Evolutionary conservation across 1,140 invertebrate species (phyloP).

Genomic region (Drosophila pseudoobscura): DNA sequence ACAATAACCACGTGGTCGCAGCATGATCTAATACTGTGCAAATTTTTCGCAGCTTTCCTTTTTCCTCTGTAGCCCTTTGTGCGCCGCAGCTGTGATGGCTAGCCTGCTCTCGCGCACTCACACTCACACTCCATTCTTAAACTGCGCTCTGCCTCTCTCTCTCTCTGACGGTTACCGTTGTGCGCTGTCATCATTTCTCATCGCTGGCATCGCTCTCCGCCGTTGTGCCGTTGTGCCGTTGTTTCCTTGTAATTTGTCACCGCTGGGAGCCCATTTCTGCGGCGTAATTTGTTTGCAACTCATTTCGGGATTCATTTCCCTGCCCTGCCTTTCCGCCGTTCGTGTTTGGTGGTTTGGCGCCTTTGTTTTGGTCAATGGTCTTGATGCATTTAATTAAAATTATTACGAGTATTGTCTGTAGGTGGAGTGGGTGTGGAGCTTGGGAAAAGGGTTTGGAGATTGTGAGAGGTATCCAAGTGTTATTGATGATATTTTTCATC

Average conservation of each 20-base stretch:
- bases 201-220: constrained; percentile 23
- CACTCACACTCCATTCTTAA: too few relatives aligned
- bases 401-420: constrained; percentile 48
- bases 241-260: constrained; percentile 79
- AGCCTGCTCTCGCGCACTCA: constrained; percentile 9
- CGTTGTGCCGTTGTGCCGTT: constrained; percentile 37
- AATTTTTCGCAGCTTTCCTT: constrained; percentile 24
- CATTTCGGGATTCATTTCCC: constrained; percentile 63
- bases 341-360: constrained; percentile 28
- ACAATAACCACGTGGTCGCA: constrained; percentile 26
- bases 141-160: constrained; percentile 4
- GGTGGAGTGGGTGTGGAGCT: constrained; percentile 9
- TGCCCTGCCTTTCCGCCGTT: constrained; percentile 12
- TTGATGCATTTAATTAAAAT: constrained; percentile 67
- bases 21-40: constrained; percentile 18
- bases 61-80: constrained; percentile 16
- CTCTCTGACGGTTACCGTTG: constrained; percentile 38
- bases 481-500: too few relatives aligned
- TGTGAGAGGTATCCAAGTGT: too few relatives aligned
- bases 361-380: constrained; percentile 47
- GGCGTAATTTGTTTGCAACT: constrained; percentile 77
- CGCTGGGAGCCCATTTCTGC: constrained; percentile 75
- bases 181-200: constrained; percentile 75
- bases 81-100: background rate
- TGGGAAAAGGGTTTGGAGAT: constrained; percentile 3